Percentiles rank a stretch among this genome's conserved stretches.
phyloP scores from a whole-genome alignment of 2,888 invertebrate genomes.

The Mimumesa dahlbomi region DNA sequence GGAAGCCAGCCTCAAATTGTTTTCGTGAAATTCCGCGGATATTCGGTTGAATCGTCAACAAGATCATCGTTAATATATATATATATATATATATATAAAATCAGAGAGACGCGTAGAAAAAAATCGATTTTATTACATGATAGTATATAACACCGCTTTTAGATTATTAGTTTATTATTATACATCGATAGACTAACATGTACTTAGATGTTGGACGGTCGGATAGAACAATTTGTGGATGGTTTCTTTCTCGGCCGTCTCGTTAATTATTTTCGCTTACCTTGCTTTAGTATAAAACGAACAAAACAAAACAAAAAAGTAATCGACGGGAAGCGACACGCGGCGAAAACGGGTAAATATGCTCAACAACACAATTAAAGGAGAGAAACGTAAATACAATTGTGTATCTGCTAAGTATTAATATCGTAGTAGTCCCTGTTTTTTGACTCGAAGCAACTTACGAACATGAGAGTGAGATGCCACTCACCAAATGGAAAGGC shows the following conservation, averaged over 20 bases:
- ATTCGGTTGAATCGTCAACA: too few species aligned
- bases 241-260: conserved; percentile 75
- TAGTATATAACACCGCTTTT: too few species aligned
- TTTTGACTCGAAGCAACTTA: conserved; percentile 50
- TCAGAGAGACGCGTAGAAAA: too few species aligned
- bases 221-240: conserved; percentile 69
- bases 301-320: conserved; percentile 24
- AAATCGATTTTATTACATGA: too few species aligned
- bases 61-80: too few species aligned
- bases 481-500: conserved; percentile 58
- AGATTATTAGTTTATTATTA: too few species aligned
- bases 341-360: conserved; percentile 73
- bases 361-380: conserved; percentile 38
- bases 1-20: conserved; percentile 73
- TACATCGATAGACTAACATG: neutral
- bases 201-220: neutral
- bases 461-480: conserved; percentile 32
- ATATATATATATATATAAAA: too few species aligned
- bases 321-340: conserved; percentile 69
- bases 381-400: conserved; percentile 37
- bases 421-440: conserved; percentile 59
- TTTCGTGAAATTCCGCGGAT: too few species aligned
- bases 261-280: conserved; percentile 75
- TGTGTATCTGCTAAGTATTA: conserved; percentile 57
- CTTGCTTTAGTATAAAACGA: conserved; percentile 64